Evolutionary conservation across 2,888 invertebrate species (phyloP), one percentile per base, ranked within the genome.

Genomic region (Sarcophaga subvicina): DNA sequence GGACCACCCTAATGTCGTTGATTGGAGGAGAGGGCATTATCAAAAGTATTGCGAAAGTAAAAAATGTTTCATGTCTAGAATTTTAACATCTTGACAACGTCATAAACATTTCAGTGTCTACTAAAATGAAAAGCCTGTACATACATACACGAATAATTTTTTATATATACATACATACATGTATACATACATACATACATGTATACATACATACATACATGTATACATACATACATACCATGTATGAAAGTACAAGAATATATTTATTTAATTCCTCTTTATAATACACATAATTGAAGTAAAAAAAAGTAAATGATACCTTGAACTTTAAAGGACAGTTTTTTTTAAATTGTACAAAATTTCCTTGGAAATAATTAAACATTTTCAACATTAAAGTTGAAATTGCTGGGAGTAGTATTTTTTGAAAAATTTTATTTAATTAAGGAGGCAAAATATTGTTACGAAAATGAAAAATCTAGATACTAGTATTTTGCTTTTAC

Each of bases 41-140:
- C 5, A 54, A 54, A 54, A 17, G 17, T 17, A 54, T 14, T 12
- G 2, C 10, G 12, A 12, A 69, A 47, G 47, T 47, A 12, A 69
- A 20, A 49, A 69, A 54, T 14, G 17, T 8, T 69, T 69, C 47
- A 47, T 69, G 69, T 69, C 22, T 22, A 22, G 69, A 69, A 69
- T 69, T 12, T 69, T 47, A 69, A 69, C 47, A 47, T 67, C 0
- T 17, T 47, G 47, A 4, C 69, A 69, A 69, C 11, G 22, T 69
- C 69, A 69, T 69, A 69, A 47, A 49, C 47, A 47, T 22, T 54
- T 54, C 12, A 14, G 54, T 37, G 37, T 37, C 37, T 37, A 37
- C 37, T 37, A 37, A 37, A 37, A 37, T 37, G 37, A 37, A 37
- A 54, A 17, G 17, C 54, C 14, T 54, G 14, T 17, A 17, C 49